A percentile compares a stretch with the other conserved stretches of the same genome.
These are phyloP conservation scores for Otolemur crassicaudatus DNA, from an alignment of 2,797 vertebrate genomes.

Conservation along the genomic window DNA sequence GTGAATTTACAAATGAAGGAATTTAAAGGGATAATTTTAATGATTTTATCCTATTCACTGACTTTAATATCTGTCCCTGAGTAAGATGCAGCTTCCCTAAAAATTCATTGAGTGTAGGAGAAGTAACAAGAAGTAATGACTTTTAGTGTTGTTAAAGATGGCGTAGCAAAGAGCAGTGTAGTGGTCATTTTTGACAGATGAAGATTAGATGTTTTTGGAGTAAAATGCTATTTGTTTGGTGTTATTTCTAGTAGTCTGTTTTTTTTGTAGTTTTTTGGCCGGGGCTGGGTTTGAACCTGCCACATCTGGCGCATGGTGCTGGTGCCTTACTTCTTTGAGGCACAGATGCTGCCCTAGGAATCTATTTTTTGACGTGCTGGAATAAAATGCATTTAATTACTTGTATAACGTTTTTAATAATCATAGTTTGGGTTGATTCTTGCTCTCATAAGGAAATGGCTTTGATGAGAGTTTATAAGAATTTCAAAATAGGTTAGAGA, in stretches of 20 bases:
- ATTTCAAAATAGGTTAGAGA: slow-evolving; percentile 34
- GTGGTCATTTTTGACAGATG: slow-evolving; percentile 18
- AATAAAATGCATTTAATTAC: slow-evolving; percentile 53
- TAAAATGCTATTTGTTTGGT: not conserved
- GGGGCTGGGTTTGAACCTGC: too few species aligned
- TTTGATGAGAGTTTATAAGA: slow-evolving; percentile 57
- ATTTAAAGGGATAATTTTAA: slow-evolving; percentile 25
- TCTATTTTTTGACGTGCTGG: slow-evolving; percentile 44
- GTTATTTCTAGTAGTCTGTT: not conserved
- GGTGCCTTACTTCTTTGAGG: too few species aligned
- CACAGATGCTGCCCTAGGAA: not conserved
- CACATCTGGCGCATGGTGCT: too few species aligned
- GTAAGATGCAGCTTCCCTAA: not conserved
- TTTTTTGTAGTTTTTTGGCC: too few species aligned
- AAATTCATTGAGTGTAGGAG: not conserved
- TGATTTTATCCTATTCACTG: not conserved
- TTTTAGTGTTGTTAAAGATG: not conserved
- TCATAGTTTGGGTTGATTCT: slow-evolving; percentile 23
- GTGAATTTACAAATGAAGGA: slow-evolving; percentile 18
- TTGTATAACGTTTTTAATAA: slow-evolving; percentile 42
- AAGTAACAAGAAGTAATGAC: not conserved
- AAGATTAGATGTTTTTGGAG: slow-evolving; percentile 45
- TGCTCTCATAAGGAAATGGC: not conserved
- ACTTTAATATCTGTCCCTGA: not conserved
- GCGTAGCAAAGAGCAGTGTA: not conserved